Base-by-base conservation (phyloP, 2,113 vertebrate genomes). In the Pithys albifrons region DNA sequence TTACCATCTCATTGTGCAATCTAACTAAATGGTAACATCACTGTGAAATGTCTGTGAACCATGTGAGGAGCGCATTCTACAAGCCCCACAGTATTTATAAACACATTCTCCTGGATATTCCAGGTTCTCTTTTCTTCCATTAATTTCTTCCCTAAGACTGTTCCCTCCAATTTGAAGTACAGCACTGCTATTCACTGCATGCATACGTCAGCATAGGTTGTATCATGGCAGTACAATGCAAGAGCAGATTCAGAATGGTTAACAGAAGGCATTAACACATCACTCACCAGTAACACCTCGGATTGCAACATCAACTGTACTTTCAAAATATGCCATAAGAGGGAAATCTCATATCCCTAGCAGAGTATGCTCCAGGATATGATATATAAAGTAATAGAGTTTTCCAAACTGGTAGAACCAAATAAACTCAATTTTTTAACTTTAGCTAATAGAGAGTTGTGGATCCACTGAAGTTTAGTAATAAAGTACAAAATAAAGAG, bases 251-350 rank as follows among this genome's bases (percentile, higher is more conserved):
- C 78, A 95, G 86, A 95, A 95, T 89, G 96, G 96, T 97, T 97
- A 97, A 96, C 14, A 28, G 91, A 67, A 96, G 86, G 43, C 97
- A 96, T 66, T 85, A 96, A 96, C 95, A 94, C 92, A 92, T 96
- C 86, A 66, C 88, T 98, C 95, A 96, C 91, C 79, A 88, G 92
- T 93, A 97, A 97, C 84, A 96, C 64, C 17, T 90, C 59, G 22
- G 88, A 91, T 97, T 28, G 61, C 93, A 93, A 94, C 81, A 93
- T 66, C 95, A 97, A 94, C 97, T 96, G 78, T 80, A 90, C 59
- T 96, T 97, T 85, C 90, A 95, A 96, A 97, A 96, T 70, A 95
- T 77, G 76, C 85, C 92, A 95, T 52, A 65, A 65, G 49, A 95
- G 64, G 88, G 64, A 97, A 96, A 97, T 91, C 76, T 88, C 57